Base-by-base conservation (phyloP, 2,113 vertebrate species). In the Gnathonemus echidnorhynchus region DNA sequence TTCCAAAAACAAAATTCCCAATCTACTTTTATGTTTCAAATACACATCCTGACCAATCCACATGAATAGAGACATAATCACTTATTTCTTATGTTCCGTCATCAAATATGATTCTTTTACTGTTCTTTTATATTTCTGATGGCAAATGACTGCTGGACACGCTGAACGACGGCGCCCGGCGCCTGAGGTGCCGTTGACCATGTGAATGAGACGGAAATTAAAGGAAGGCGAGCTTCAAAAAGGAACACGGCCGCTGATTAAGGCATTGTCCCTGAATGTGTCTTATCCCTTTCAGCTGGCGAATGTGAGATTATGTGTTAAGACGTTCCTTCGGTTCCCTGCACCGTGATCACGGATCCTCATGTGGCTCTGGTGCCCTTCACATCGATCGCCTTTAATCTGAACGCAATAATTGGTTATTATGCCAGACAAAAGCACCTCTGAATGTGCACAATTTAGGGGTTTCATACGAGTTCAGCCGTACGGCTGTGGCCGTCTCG, bases 341-440 rank as follows among this genome's bases (percentile, higher is more conserved):
- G n/a, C 17, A 50, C 49, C 46, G 17, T 50, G 13, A 35, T 77
- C 31, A 24, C 46, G 48, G 35, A 31, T 4, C 62, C 4, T 45
- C 35, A 27, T 2, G 70, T 13, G 86, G 5, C 10, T 21, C 39
- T 15, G 19, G 62, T 31, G 35, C 58, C 13, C 86, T 45, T 77
- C 85, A 27, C 11, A 90, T 83, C 88, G 86, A 50, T 87, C n/a
- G 86, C 86, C 46, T 90, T 90, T 77, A 88, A 87, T 88, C 49
- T 53, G 48, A 77, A 80, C 52, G 85, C 86, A 48, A 74, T 90
- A 90, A 90, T 90, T 87, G 56, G 52, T 87, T 90, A 87, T 90
- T 88, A 88, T 42, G 85, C 35, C 85, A 53, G 58, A 88, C 85
- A 88, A 88, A 74, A 88, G 89, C 58, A 3, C 62, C 62, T 49